Evolutionary conservation across 2,888 invertebrate species (phyloP).

Genomic region (Agonopterix subpropinquella): DNA sequence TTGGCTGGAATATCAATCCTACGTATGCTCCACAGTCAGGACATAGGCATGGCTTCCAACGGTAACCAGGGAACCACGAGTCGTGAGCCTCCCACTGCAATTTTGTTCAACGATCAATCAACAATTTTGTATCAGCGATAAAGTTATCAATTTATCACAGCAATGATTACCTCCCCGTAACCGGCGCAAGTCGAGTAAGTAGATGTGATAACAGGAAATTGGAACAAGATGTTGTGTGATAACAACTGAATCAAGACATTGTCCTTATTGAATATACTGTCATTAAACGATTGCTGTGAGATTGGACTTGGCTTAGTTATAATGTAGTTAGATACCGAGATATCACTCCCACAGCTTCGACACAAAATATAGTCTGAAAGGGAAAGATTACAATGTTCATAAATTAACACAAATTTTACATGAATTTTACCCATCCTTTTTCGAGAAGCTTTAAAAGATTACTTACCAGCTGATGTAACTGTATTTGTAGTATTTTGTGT

Average conservation of each 20-base stretch:
- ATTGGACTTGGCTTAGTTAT: constrained; percentile 30
- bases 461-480: too few relatives aligned
- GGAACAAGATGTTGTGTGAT: constrained; percentile 29
- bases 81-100: constrained; percentile 70
- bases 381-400: not conserved
- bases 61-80: constrained; percentile 77
- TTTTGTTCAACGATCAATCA: not conserved
- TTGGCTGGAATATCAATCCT: constrained; percentile 74
- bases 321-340: constrained; percentile 31
- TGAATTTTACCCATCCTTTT: too few relatives aligned
- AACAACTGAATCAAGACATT: constrained; percentile 42
- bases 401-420: too few relatives aligned
- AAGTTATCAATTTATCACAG: not conserved
- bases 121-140: not conserved
- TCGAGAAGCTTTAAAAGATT: too few relatives aligned
- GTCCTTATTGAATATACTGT: constrained; percentile 37
- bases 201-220: constrained; percentile 39
- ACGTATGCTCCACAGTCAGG: constrained; percentile 72
- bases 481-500: too few relatives aligned
- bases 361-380: constrained; percentile 46
- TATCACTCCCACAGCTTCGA: constrained; percentile 40
- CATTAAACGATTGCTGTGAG: constrained; percentile 34
- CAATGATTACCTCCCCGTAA: constrained; percentile 41
- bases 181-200: constrained; percentile 34
- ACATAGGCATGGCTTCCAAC: constrained; percentile 75